These are phyloP conservation scores for Polylopha cassiicola DNA, from an alignment of 2,888 invertebrate genomes.

Conservation along the genomic window DNA sequence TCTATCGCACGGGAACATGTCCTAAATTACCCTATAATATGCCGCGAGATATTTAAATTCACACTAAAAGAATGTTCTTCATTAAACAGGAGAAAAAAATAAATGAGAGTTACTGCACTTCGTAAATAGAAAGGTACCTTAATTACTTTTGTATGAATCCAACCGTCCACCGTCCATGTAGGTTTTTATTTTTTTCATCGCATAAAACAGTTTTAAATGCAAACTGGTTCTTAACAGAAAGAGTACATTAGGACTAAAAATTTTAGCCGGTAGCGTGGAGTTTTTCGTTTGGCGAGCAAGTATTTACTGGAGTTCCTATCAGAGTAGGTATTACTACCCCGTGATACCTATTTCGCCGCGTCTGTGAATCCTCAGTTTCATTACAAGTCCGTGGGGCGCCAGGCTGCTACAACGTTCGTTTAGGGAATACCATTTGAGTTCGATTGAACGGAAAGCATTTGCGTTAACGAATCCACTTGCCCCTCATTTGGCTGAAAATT, in stretches of 20 bases:
- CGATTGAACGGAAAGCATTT: constrained; percentile 43
- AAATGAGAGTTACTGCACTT: too few relatives aligned
- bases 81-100: constrained; percentile 9
- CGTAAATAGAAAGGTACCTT: too few relatives aligned
- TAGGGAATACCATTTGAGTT: constrained; percentile 41
- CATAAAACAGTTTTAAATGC: too few relatives aligned
- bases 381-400: constrained; percentile 16
- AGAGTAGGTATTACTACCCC: too few relatives aligned
- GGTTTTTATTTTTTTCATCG: too few relatives aligned
- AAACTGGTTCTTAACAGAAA: too few relatives aligned
- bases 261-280: too few relatives aligned
- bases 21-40: constrained; percentile 33
- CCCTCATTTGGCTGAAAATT: constrained; percentile 29
- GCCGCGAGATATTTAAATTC: constrained; percentile 32
- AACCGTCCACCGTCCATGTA: too few relatives aligned
- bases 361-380: constrained; percentile 20
- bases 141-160: too few relatives aligned
- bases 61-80: constrained; percentile 21
- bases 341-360: constrained; percentile 17
- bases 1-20: constrained; percentile 28
- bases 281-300: too few relatives aligned
- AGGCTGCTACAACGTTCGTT: constrained; percentile 27
- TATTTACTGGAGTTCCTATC: too few relatives aligned
- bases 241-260: too few relatives aligned
- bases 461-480: constrained; percentile 44